Evolutionary conservation across 1,140 invertebrate species (phyloP), one percentile per base, ranked within the genome.

Genomic region (Melitaea cinxia): DNA sequence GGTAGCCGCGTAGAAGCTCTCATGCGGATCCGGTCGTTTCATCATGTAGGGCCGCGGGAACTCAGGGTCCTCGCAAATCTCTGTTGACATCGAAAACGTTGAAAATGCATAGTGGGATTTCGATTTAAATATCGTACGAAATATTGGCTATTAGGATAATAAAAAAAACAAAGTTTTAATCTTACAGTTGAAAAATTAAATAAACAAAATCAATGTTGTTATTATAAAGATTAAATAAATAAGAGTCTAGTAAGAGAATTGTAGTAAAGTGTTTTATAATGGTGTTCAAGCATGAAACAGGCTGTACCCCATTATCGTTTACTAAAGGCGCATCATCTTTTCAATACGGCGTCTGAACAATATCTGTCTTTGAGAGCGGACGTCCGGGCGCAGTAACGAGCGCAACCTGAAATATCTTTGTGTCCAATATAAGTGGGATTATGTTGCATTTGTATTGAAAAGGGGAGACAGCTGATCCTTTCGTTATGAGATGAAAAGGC

Each of bases 1-100:
- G 0, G 94, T 94, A n/a, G 94, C 94, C 1, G 94, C 94, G 70
- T 95, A 95, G 78, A 94, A 94, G 72, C 93, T 94, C 75, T 95
- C 94, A 61, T 93, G 91, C 5, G 93, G 91, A 69, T 92, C 92
- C 33, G 87, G 84, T 77, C 90, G 84, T 56, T 86, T 88, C 87
- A 89, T 89, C 85, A 89, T 85, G 70, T 89, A 89, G 14, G 84
- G 87, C 4, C 87, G 73, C 10, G 87, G 84, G 54, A 89, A 87
- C 42, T 88, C 85, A 0, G 80, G 75, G 39, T 90, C 87, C 61
- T 90, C 87, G 62, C 84, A 88, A 35, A 90, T 90, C 80, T 90
- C 87, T 90, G 73, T 50, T 63, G 30, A 60, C 17, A 47, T 23
- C 23, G 9, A 47, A 21, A 21, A 47, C 12, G 42, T 6, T 47